Evolutionary conservation across 2,888 invertebrate species (phyloP).

Genomic region (Steinernema hermaphroditum): DNA sequence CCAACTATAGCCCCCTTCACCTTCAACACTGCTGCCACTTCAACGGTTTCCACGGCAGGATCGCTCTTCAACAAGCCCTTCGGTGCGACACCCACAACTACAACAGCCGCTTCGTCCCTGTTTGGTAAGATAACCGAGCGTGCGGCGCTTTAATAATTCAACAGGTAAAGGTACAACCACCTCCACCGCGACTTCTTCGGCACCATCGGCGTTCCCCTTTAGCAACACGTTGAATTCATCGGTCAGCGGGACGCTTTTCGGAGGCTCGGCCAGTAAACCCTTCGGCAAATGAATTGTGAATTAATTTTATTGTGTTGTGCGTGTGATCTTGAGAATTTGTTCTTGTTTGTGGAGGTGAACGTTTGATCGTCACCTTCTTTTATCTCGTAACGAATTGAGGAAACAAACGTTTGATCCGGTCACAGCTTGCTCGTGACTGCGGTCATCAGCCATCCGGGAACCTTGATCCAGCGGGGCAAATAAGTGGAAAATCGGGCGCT

Average conservation of each 20-base stretch:
- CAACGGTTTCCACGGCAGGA: constrained; percentile 1
- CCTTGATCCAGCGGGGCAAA: constrained; percentile 38
- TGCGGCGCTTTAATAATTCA: neutral
- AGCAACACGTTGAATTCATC: constrained; percentile 32
- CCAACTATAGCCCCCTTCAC: constrained; percentile 4
- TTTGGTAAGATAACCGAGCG: neutral
- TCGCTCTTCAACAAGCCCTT: constrained; percentile 20
- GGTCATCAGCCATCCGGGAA: constrained; percentile 41
- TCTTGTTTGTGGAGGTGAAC: too few species aligned
- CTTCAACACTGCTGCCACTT: neutral
- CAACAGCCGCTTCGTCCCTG: neutral
- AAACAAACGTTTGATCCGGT: neutral
- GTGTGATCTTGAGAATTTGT: neutral
- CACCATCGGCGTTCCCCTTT: constrained; percentile 28
- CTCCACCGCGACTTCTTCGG: constrained; percentile 11
- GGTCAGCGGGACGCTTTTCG: constrained; percentile 32
- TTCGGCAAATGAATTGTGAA: constrained; percentile 19
- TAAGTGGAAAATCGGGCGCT: neutral
- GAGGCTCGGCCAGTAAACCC: constrained; percentile 34
- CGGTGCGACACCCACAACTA: neutral
- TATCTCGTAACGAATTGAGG: too few species aligned
- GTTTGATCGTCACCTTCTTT: too few species aligned
- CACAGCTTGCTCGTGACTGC: constrained; percentile 18
- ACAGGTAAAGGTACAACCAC: constrained; percentile 5
- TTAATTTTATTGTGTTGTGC: neutral